These are phyloP conservation scores for Oceanodroma leucorhoa DNA, from an alignment of 2,797 vertebrate genomes.

Conservation along the genomic window DNA sequence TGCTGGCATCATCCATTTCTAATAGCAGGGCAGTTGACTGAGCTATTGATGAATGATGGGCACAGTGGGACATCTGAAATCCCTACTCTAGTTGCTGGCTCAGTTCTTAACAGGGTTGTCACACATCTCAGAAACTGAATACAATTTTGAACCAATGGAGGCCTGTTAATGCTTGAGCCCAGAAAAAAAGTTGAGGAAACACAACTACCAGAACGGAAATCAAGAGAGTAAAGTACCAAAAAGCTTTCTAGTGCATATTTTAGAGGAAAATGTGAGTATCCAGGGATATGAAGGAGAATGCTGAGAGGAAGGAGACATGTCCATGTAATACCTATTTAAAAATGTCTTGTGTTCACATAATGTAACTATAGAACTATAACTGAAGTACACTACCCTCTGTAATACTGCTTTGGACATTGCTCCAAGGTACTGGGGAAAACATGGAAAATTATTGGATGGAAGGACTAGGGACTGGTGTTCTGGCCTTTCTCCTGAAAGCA, in stretches of 20 bases:
- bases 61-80: conserved; percentile 11
- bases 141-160: neutral
- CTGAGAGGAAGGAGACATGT: neutral
- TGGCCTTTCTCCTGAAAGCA: neutral
- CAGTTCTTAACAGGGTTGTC: conserved; percentile 1
- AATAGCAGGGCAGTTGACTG: conserved; percentile 24
- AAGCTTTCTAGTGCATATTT: neutral
- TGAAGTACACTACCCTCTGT: neutral
- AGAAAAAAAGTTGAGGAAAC: neutral
- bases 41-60: conserved; percentile 12
- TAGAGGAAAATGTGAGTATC: neutral
- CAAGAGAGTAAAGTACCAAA: neutral
- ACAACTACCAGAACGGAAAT: neutral
- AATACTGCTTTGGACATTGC: neutral
- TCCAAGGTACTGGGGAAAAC: neutral
- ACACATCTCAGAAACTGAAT: neutral
- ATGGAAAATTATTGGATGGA: neutral
- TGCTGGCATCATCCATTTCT: neutral
- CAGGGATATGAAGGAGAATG: neutral
- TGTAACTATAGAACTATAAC: neutral
- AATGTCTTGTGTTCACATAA: neutral
- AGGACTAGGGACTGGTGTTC: neutral
- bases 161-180: neutral
- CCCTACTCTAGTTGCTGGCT: neutral
- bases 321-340: neutral